Conservation (phyloP, 2,113 vertebrate genomes). For the Pterocles burchelli region DNA sequence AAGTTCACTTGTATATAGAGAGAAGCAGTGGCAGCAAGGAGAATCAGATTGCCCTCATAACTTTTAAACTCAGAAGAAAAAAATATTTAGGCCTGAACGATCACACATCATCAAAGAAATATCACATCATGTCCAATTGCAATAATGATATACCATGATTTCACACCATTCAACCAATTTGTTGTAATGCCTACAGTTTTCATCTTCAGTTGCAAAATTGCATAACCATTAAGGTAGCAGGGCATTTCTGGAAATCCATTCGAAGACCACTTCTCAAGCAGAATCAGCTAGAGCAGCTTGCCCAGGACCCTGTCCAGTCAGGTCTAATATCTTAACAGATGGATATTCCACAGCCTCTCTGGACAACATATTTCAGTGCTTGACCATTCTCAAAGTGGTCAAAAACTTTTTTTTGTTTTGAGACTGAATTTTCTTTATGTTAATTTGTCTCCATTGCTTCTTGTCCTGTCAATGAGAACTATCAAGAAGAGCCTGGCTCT, state of each 20-base stretch:
- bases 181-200: background rate
- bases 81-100: background rate
- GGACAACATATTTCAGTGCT: background rate
- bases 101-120: background rate
- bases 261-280: background rate
- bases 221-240: background rate
- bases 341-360: background rate
- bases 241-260: background rate
- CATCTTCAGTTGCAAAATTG: background rate
- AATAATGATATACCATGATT: background rate
- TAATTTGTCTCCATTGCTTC: background rate
- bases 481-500: background rate
- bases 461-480: background rate
- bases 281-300: background rate
- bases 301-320: background rate
- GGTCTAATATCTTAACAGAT: background rate
- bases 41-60: background rate
- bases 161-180: background rate
- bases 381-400: background rate
- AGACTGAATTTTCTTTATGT: background rate
- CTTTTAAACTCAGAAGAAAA: background rate
- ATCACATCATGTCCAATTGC: background rate
- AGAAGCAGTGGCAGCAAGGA: background rate
- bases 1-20: background rate
- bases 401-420: background rate